Evolutionary conservation across 2,888 invertebrate species (phyloP).

Genomic region (Hydroisotoma schaefferi): DNA sequence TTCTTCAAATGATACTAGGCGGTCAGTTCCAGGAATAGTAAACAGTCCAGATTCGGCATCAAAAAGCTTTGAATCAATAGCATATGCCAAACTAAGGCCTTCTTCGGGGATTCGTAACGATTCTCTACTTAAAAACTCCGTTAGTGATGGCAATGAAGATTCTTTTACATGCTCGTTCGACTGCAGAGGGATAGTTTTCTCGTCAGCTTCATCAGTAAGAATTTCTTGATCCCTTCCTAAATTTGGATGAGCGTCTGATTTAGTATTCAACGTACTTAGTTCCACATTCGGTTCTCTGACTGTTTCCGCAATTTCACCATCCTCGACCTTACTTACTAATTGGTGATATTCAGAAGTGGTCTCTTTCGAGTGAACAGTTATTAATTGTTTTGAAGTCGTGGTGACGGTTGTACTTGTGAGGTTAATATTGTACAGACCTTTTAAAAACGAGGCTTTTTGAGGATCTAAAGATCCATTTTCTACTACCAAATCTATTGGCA

Average conservation of each 20-base stretch:
- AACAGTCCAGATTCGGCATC: constrained; percentile 80
- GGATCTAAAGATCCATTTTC: constrained; percentile 78
- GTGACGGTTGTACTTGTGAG: constrained; percentile 83
- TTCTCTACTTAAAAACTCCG: constrained; percentile 52
- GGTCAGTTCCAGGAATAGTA: constrained; percentile 79
- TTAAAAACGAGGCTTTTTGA: constrained; percentile 80
- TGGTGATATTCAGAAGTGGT: constrained; percentile 52
- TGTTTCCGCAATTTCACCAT: background rate
- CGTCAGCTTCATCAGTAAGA: no score
- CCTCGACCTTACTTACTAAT: no score
- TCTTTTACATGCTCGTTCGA: background rate
- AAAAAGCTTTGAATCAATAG: constrained; percentile 75
- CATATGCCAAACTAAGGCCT: constrained; percentile 78
- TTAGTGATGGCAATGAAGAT: background rate
- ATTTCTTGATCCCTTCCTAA: background rate
- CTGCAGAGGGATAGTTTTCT: background rate
- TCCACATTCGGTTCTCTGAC: background rate
- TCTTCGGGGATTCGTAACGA: constrained; percentile 75
- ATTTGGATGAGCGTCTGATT: background rate
- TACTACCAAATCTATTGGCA: constrained; percentile 81
- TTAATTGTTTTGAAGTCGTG: constrained; percentile 75
- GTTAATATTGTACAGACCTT: constrained; percentile 80
- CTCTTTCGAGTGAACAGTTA: constrained; percentile 69
- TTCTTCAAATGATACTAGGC: constrained; percentile 78
- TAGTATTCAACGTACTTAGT: background rate